A percentile compares a stretch with the other conserved stretches of the same genome.
Conservation (phyloP, 2,113 vertebrate genomes). For the Ameiurus melas region DNA sequence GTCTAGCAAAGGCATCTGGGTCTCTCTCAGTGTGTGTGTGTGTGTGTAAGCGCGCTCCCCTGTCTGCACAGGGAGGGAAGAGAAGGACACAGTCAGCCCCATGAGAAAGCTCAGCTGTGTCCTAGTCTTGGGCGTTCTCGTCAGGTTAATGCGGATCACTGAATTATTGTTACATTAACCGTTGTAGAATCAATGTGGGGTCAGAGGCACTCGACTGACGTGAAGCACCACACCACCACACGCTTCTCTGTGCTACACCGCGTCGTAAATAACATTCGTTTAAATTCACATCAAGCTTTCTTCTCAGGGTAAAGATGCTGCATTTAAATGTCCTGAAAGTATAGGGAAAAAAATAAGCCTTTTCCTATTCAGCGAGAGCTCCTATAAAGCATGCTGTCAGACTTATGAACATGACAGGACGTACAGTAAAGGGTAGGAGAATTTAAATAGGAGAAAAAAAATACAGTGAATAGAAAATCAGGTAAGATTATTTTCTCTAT, state of each 20-base stretch:
- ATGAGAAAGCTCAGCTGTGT: conserved; percentile 52
- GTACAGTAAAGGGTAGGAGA: too few species aligned
- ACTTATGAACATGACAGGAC: not conserved
- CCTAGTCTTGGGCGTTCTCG: conserved; percentile 42
- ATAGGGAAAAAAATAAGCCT: not conserved
- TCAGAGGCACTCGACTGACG: not conserved
- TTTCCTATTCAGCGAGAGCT: not conserved
- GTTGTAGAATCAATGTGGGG: conserved; percentile 27
- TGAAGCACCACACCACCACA: not conserved
- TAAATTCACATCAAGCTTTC: not conserved
- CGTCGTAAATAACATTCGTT: not conserved
- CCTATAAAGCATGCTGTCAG: not conserved
- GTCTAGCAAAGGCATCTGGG: conserved; percentile 10
- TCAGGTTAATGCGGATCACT: conserved; percentile 51
- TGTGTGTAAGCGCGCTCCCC: not conserved
- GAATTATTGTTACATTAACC: conserved; percentile 52
- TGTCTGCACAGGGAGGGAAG: not conserved
- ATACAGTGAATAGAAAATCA: not conserved
- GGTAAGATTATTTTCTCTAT: not conserved
- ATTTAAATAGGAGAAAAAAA: not conserved
- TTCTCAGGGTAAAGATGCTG: not conserved
- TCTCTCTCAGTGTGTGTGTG: conserved; percentile 9
- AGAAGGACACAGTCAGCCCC: conserved; percentile 23
- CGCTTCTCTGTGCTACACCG: not conserved
- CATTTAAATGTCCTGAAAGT: not conserved